Evolutionary conservation across 2,113 vertebrate species (phyloP).

Genomic region (Malurus alboscapulatus): DNA sequence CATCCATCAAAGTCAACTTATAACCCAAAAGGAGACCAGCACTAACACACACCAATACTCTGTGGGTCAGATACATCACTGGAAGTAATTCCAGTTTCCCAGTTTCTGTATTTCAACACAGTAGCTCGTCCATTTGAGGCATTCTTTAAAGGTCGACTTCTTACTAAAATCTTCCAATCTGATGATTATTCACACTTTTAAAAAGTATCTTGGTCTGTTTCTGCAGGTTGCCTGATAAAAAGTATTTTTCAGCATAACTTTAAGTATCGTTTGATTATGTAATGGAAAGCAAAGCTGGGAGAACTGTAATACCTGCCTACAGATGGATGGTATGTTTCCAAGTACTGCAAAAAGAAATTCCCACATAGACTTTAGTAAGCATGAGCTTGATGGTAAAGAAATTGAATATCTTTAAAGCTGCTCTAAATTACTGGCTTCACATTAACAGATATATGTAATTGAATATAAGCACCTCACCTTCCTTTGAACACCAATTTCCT

Average conservation of each 20-base stretch:
- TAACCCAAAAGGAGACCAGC: background rate
- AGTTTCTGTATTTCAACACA: background rate
- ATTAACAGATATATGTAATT: background rate
- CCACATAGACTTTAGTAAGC: background rate
- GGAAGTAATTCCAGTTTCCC: background rate
- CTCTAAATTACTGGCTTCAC: background rate
- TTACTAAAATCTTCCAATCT: background rate
- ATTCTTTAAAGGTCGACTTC: background rate
- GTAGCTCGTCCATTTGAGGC: background rate
- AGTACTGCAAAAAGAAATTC: background rate
- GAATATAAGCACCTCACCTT: background rate
- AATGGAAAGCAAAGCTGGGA: background rate
- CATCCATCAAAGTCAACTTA: background rate
- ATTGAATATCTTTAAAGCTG: background rate
- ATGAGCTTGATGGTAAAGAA: background rate
- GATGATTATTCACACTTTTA: background rate
- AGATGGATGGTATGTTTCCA: background rate
- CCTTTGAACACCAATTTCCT: background rate
- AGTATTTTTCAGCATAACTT: background rate
- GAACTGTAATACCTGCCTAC: background rate
- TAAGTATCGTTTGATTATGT: background rate
- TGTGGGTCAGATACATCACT: background rate
- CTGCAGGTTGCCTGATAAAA: background rate
- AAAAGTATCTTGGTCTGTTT: background rate
- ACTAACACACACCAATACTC: background rate